Evolutionary conservation across 2,113 vertebrate species (phyloP).

Genomic region (Ibidorhyncha struthersii): DNA sequence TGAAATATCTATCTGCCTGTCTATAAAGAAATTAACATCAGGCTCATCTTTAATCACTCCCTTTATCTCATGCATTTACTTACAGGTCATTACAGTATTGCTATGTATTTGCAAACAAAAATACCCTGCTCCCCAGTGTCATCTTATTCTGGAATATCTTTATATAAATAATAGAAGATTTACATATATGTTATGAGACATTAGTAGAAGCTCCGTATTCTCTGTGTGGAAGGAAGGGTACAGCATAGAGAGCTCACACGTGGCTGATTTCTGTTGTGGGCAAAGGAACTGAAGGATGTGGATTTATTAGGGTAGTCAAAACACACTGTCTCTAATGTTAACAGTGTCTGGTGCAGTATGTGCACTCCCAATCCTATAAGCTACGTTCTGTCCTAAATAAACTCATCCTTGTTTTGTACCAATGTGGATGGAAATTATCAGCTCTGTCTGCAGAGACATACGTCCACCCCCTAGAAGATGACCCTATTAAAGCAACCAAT

Average conservation of each 20-base stretch:
- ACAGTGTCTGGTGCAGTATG: background rate
- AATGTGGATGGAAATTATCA: background rate
- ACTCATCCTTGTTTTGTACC: background rate
- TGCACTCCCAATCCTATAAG: background rate
- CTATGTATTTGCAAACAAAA: background rate
- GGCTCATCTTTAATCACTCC: too few species aligned
- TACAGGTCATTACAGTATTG: background rate
- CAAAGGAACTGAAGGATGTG: background rate
- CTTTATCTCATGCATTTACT: background rate
- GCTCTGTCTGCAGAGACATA: background rate
- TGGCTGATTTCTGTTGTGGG: background rate
- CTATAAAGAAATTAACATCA: background rate
- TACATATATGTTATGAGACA: background rate
- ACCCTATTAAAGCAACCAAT: background rate
- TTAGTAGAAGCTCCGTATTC: background rate
- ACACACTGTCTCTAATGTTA: background rate
- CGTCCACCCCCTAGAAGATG: background rate
- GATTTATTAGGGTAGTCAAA: background rate
- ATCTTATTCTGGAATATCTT: background rate
- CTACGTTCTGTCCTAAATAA: background rate
- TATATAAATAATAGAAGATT: background rate
- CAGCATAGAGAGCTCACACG: background rate
- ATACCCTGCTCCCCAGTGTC: background rate
- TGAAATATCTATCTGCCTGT: background rate
- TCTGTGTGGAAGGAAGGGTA: background rate